phyloP scores from a whole-genome alignment of 2,797 vertebrate species.

The Muscicapa striata region DNA sequence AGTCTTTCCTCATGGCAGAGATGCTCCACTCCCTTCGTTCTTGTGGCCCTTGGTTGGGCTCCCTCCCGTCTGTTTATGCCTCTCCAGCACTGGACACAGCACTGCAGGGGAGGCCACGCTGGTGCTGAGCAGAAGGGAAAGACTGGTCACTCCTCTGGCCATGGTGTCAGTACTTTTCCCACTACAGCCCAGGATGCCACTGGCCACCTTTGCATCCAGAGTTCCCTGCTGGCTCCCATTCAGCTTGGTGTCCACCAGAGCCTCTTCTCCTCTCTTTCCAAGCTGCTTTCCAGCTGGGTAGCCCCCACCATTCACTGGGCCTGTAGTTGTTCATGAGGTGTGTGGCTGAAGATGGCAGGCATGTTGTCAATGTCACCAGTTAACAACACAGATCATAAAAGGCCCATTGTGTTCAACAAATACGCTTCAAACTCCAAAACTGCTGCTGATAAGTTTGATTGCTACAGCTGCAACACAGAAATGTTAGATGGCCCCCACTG shows the following conservation, averaged over 20 bases:
- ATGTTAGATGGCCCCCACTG: neutral
- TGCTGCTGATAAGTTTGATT: neutral
- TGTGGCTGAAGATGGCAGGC: neutral
- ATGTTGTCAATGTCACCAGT: neutral
- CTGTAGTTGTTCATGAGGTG: neutral
- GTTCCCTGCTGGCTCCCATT: neutral
- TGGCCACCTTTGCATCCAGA: neutral
- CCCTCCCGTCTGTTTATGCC: neutral
- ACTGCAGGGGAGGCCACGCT: neutral
- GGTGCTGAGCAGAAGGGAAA: neutral
- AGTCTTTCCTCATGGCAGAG: neutral
- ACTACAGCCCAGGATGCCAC: neutral
- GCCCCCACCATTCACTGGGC: neutral
- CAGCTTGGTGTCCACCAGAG: neutral
- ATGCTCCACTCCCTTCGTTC: neutral
- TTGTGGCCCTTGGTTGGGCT: neutral
- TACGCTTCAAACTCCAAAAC: neutral
- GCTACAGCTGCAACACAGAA: neutral
- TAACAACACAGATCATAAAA: neutral
- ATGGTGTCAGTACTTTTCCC: neutral
- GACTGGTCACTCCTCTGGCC: neutral
- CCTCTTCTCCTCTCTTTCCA: neutral
- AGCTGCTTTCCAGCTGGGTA: neutral
- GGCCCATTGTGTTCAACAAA: neutral
- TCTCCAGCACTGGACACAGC: neutral